phyloP scores from a whole-genome alignment of 2,113 vertebrate genomes.

The Psittacus erithacus region DNA sequence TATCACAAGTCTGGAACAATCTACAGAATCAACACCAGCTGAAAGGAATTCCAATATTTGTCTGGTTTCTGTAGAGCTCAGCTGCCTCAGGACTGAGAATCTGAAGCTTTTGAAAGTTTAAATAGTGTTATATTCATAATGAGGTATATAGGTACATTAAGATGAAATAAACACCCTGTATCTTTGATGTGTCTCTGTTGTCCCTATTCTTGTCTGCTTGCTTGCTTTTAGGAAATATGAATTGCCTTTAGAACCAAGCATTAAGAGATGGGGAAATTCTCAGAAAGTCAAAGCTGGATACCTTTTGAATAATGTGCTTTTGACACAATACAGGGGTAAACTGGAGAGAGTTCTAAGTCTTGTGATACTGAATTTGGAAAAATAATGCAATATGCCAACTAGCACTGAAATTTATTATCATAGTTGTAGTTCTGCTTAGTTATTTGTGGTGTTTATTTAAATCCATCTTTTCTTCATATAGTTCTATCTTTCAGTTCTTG shows the following conservation, averaged over 20 bases:
- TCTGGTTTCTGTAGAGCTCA: slow-evolving; percentile 1
- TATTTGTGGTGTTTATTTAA: neutral
- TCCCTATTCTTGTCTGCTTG: neutral
- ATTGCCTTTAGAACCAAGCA: neutral
- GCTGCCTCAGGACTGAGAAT: neutral
- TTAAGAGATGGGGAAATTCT: neutral
- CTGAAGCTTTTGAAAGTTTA: neutral
- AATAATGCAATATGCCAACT: neutral
- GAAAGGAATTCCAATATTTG: neutral
- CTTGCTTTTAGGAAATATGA: neutral
- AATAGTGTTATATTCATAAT: neutral
- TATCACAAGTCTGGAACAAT: slow-evolving; percentile 22
- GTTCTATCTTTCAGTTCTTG: neutral
- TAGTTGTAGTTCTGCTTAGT: neutral
- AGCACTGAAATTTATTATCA: neutral
- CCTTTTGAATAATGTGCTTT: neutral
- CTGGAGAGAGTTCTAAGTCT: neutral
- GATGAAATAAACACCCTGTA: neutral
- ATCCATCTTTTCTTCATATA: neutral
- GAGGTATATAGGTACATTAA: neutral
- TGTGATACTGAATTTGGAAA: neutral
- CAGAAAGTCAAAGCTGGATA: neutral
- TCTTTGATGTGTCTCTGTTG: neutral
- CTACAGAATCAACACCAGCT: slow-evolving; percentile 18
- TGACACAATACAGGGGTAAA: neutral